These are phyloP conservation scores for Steinernema feltiae DNA, from an alignment of 1,140 invertebrate genomes.

Conservation along the genomic window DNA sequence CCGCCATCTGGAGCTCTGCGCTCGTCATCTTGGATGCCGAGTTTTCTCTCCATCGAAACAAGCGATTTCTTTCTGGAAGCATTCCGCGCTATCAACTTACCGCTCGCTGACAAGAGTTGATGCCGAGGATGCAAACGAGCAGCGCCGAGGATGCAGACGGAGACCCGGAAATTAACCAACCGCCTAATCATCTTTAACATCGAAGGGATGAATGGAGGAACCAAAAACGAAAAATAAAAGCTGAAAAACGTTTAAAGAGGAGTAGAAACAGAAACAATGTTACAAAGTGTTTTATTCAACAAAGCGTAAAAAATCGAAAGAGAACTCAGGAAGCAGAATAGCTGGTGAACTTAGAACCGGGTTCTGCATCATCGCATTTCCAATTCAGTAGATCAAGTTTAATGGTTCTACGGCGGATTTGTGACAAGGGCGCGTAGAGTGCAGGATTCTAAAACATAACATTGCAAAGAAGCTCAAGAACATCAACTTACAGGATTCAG, in stretches of 20 bases:
- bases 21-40: conserved; percentile 61
- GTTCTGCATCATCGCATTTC: neutral
- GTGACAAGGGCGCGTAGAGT: neutral
- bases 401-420: neutral
- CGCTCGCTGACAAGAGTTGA: neutral
- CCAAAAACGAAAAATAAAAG: no score
- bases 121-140: neutral
- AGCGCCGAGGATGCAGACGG: neutral
- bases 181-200: neutral
- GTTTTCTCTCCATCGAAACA: conserved; percentile 67
- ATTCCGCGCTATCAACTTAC: neutral
- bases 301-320: no score
- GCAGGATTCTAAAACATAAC: neutral
- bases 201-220: no score
- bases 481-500: neutral
- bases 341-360: neutral
- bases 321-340: neutral
- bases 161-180: neutral
- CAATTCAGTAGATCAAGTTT: neutral
- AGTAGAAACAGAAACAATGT: no score
- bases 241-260: no score
- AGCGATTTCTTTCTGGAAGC: neutral
- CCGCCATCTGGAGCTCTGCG: conserved; percentile 68
- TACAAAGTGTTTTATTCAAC: no score
- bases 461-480: neutral